Percentiles rank a stretch among this genome's conserved stretches.
Evolutionary conservation across 2,113 vertebrate genomes (phyloP).

Genomic region (Gymnarchus niloticus): DNA sequence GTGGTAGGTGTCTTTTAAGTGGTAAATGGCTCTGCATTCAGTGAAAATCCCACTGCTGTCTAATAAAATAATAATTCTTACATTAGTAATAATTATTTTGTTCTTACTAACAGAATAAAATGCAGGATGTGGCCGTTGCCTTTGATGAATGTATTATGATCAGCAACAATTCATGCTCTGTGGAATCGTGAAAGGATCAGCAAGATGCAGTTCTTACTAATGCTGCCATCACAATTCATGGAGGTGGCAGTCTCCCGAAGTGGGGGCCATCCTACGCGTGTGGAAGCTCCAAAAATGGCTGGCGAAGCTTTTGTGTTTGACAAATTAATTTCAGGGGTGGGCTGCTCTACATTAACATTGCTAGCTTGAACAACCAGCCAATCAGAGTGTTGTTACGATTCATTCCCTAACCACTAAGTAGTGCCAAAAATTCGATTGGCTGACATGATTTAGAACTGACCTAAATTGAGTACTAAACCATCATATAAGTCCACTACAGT

Average conservation of each 20-base stretch:
- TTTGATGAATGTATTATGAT: background rate
- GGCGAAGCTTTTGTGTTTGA: background rate
- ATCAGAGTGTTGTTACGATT: background rate
- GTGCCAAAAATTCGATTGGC: background rate
- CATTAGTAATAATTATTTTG: background rate
- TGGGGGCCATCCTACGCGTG: background rate
- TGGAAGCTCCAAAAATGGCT: background rate
- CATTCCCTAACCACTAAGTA: background rate
- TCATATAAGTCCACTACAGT: background rate
- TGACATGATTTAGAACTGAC: background rate
- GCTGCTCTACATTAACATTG: background rate
- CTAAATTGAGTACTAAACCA: background rate
- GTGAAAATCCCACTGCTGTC: background rate
- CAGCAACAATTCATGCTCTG: background rate
- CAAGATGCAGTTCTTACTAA: background rate
- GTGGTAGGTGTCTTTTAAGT: background rate
- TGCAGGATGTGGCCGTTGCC: background rate
- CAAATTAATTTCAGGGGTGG: background rate
- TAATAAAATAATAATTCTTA: background rate
- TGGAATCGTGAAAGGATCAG: background rate
- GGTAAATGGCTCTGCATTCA: background rate
- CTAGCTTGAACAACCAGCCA: background rate
- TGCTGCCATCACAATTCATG: background rate
- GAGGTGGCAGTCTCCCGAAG: no score
- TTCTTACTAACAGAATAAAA: background rate